These are phyloP conservation scores for Sinohyriopsis cumingii DNA, from an alignment of 2,888 invertebrate species.

Conservation along the genomic window DNA sequence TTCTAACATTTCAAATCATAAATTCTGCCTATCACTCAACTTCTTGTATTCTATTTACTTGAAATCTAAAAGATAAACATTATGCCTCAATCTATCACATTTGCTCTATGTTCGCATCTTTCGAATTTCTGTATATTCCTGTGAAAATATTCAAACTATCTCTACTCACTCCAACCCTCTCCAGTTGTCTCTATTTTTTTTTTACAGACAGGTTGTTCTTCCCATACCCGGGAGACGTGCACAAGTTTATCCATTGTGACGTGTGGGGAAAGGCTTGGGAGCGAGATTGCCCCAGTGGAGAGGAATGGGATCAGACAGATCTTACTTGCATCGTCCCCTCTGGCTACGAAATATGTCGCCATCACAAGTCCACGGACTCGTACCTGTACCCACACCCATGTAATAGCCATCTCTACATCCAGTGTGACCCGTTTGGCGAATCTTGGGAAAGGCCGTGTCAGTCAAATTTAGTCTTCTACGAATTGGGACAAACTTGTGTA, in stretches of 20 bases:
- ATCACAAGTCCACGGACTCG: constrained; percentile 20
- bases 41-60: too few species aligned
- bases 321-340: constrained; percentile 35
- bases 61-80: too few species aligned
- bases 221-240: constrained; percentile 26
- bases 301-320: constrained; percentile 46
- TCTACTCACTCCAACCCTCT: not conserved
- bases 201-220: constrained; percentile 39
- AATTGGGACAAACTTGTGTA: constrained; percentile 28
- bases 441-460: constrained; percentile 29
- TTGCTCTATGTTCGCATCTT: too few species aligned
- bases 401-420: constrained; percentile 43
- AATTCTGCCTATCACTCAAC: too few species aligned
- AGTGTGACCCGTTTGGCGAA: constrained; percentile 42
- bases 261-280: constrained; percentile 52
- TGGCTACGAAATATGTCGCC: constrained; percentile 28
- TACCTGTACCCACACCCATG: constrained; percentile 36
- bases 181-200: not conserved
- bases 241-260: constrained; percentile 52
- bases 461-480: constrained; percentile 28
- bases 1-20: too few species aligned
- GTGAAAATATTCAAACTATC: too few species aligned
- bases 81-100: too few species aligned
- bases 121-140: too few species aligned
- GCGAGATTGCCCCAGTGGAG: constrained; percentile 33